Evolutionary conservation across 35 echinoderm and acorn worm species (phyloP).

Genomic region (Ophiothrix spiculata): DNA sequence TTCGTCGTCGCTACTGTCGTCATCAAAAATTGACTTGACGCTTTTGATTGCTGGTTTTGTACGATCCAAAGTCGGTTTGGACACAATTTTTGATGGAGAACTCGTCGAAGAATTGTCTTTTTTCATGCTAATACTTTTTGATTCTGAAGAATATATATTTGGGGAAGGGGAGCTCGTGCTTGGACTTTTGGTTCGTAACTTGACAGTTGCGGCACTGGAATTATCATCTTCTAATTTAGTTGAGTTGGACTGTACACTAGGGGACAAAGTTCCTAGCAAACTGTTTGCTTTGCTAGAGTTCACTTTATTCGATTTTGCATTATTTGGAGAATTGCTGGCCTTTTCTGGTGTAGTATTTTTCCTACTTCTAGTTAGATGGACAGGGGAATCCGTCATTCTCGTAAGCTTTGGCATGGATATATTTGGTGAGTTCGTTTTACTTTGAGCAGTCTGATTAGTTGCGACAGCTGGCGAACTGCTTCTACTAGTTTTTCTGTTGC

Average conservation of each 20-base stretch:
- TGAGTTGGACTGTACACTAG: neutral
- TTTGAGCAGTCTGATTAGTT: neutral
- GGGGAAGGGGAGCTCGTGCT: neutral
- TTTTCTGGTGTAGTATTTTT: neutral
- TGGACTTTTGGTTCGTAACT: neutral
- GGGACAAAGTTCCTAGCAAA: neutral
- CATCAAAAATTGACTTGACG: constrained; percentile 30
- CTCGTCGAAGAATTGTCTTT: neutral
- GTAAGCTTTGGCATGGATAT: neutral
- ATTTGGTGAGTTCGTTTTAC: neutral
- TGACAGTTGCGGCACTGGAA: constrained; percentile 34
- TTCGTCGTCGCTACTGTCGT: neutral
- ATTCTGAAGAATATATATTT: neutral
- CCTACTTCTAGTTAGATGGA: neutral
- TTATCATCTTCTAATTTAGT: constrained; percentile 3
- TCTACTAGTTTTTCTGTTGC: neutral
- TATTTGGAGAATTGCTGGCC: neutral
- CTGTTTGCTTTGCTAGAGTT: neutral
- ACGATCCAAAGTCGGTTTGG: too few species aligned
- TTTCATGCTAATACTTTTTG: neutral
- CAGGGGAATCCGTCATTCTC: neutral
- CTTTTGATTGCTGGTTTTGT: too few species aligned
- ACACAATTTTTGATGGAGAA: neutral
- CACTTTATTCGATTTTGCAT: too few species aligned
- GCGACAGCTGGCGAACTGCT: neutral